Percentiles rank a stretch among this genome's conserved stretches.
These are phyloP conservation scores for Formicarius rufipectus DNA, from an alignment of 2,113 vertebrate species.

Conservation along the genomic window DNA sequence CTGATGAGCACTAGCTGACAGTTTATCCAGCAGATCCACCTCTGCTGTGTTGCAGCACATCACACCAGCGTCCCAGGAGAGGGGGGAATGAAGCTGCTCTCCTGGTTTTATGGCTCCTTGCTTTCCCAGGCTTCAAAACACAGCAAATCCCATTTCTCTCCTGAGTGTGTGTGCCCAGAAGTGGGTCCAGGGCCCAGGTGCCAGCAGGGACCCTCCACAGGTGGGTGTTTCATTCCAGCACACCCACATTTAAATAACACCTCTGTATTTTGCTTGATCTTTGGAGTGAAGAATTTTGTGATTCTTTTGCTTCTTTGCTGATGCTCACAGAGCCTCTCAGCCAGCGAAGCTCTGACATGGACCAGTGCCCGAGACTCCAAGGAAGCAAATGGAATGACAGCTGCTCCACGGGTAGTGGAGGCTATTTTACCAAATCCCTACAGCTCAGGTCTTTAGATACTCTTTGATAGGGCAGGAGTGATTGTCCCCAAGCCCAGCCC, in stretches of 20 bases:
- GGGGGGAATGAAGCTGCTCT: background rate
- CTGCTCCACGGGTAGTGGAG: rapidly evolving
- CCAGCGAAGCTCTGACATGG: background rate
- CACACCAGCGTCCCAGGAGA: rapidly evolving
- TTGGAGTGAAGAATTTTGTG: background rate
- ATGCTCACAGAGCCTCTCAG: background rate
- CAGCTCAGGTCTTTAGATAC: background rate
- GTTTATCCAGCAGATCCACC: background rate
- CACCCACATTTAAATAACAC: background rate
- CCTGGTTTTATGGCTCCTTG: background rate
- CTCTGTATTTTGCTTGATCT: background rate
- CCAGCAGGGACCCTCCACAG: background rate
- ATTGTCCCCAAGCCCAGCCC: background rate
- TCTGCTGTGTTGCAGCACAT: background rate
- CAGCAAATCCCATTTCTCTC: background rate
- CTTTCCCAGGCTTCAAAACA: background rate
- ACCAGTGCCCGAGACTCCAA: background rate
- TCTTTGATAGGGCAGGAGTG: background rate
- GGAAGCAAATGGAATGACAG: background rate
- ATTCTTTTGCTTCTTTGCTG: background rate
- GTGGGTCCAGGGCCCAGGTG: background rate
- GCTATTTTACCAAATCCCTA: background rate
- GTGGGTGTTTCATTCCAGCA: background rate
- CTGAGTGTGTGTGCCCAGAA: background rate
- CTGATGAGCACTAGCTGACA: background rate